Evolutionary conservation across 2,797 vertebrate species (phyloP), one percentile per base, ranked within the genome.

Genomic region (Crotalus adamanteus): DNA sequence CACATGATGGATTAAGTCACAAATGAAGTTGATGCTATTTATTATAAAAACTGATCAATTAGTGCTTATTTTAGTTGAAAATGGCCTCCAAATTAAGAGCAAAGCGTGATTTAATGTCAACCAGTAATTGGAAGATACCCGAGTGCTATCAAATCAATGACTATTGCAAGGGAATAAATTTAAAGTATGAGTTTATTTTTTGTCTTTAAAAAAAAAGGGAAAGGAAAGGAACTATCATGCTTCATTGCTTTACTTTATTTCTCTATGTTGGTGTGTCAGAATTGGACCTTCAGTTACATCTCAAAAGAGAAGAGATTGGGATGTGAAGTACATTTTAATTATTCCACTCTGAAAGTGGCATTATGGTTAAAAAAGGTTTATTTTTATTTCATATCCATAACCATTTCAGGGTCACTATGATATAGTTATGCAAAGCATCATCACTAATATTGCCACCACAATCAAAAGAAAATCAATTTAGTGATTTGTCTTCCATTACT

Each of bases 11-110:
- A 93, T 93, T 93, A 88, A 88, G 91, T 93, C 51, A 61, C 90
- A 91, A 85, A 89, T 47, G 51, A 91, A 93, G 86, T 65, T 91
- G 92, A 65, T 93, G 86, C 57, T 63, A 91, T 91, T 91, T 88
- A 91, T 91, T 88, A 93, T 89, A 85, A 88, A 63, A 91, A 53
- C 51, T 47, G 90, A 93, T 91, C 86, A 93, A 91, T 93, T 93
- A 89, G 86, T 83, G 59, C 31, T 88, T 57, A 88, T 91, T 88
- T 42, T 85, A 91, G 69, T 88, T 89, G 53, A 16, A 85, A 91
- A 91, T 37, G 53, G 18, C 92, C 31, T 93, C 86, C 73, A 91
- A 93, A 91, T 93, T 93, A 93, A 93, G n/a, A 89, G 57, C 22
- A 7, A 65, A 53, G 18, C 7, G 56, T 93, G 57, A 91, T 93